These are phyloP conservation scores for Semnopithecus entellus DNA, from an alignment of 2,113 vertebrate genomes.

Conservation along the genomic window DNA sequence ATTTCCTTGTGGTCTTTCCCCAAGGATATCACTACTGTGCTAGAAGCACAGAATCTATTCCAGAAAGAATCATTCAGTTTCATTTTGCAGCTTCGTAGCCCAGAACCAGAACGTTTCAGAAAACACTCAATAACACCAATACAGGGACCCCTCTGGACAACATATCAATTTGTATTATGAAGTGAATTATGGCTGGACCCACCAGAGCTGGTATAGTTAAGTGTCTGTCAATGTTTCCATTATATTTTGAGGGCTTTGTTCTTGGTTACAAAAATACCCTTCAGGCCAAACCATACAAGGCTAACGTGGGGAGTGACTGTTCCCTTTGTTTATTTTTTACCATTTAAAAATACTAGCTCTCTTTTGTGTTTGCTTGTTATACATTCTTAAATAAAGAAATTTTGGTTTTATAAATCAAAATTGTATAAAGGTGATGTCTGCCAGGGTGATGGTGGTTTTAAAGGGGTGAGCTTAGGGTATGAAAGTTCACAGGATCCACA, in stretches of 20 bases:
- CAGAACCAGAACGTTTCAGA: slow-evolving; percentile 71
- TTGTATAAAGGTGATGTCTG: too few species aligned
- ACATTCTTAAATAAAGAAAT: not conserved
- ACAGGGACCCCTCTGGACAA: slow-evolving; percentile 70
- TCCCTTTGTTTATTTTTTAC: not conserved
- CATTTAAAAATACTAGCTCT: not conserved
- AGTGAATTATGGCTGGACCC: slow-evolving; percentile 66
- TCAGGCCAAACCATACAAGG: slow-evolving; percentile 36
- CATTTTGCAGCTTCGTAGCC: slow-evolving; percentile 58
- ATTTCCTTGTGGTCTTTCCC: not conserved
- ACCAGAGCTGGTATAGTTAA: slow-evolving; percentile 74
- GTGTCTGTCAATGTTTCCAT: slow-evolving; percentile 74
- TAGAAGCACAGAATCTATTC: slow-evolving; percentile 52
- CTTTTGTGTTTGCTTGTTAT: not conserved
- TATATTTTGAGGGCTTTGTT: slow-evolving; percentile 56
- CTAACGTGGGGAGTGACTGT: not conserved
- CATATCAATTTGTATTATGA: slow-evolving; percentile 76
- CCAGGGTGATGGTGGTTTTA: not conserved
- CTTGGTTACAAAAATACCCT: slow-evolving; percentile 64
- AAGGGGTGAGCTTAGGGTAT: not conserved
- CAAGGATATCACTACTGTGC: not conserved
- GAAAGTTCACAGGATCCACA: not conserved
- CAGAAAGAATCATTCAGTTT: slow-evolving; percentile 39
- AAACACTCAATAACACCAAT: slow-evolving; percentile 61
- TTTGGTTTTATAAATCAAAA: not conserved